Evolutionary conservation across 2,797 vertebrate genomes (phyloP).

Genomic region (Coregonus suidteri): DNA sequence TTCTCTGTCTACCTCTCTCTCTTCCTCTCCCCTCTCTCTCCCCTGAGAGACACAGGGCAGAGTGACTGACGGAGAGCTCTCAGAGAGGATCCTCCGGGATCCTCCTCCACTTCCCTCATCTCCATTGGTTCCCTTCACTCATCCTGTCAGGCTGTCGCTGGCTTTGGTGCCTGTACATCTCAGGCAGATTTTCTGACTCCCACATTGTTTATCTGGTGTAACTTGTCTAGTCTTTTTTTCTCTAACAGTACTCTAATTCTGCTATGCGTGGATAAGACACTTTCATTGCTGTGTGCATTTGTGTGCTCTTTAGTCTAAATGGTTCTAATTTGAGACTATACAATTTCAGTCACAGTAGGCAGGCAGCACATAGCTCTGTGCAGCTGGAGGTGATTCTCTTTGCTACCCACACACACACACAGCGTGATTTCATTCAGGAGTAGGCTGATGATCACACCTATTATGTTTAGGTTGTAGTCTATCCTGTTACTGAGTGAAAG

Average conservation of each 20-base stretch:
- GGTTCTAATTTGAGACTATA: constrained; percentile 30
- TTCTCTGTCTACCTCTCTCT: neutral
- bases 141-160: neutral
- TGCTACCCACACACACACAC: too few species aligned
- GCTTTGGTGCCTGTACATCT: neutral
- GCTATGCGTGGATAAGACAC: neutral
- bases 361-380: neutral
- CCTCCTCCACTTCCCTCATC: neutral
- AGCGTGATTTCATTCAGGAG: neutral
- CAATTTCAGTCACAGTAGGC: neutral
- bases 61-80: neutral
- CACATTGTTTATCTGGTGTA: neutral
- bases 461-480: neutral
- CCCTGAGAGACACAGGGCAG: neutral
- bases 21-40: neutral
- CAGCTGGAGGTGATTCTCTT: neutral
- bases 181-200: neutral
- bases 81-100: neutral
- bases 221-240: neutral
- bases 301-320: constrained; percentile 21
- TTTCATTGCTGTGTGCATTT: neutral
- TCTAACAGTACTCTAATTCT: neutral
- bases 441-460: neutral
- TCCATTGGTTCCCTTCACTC: neutral
- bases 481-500: neutral